A percentile compares a stretch with the other conserved stretches of the same genome.
These are phyloP conservation scores for Latrodectus hesperus DNA, from an alignment of 2,888 invertebrate genomes.

Conservation along the genomic window DNA sequence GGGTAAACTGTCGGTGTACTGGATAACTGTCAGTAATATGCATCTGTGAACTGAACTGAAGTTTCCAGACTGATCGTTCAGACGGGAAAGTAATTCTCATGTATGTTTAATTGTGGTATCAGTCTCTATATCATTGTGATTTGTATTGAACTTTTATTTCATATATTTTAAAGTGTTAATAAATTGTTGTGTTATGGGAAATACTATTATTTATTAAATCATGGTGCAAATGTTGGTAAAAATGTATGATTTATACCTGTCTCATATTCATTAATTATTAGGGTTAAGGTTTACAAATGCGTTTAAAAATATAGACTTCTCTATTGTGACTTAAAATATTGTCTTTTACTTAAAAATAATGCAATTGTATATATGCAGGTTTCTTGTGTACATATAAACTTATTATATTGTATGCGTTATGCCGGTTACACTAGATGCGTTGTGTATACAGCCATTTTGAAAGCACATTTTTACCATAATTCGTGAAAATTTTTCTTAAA, in stretches of 20 bases:
- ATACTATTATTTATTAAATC: not conserved
- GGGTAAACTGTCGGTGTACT: too few species aligned
- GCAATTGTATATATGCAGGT: not conserved
- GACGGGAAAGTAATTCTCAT: too few species aligned
- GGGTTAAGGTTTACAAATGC: slow-evolving; percentile 16
- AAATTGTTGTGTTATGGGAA: too few species aligned
- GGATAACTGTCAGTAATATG: too few species aligned
- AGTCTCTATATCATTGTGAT: too few species aligned
- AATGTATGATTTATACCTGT: slow-evolving; percentile 21
- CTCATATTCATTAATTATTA: slow-evolving; percentile 6
- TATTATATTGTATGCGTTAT: slow-evolving; percentile 12
- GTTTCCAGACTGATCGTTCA: too few species aligned
- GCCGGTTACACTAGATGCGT: slow-evolving; percentile 18
- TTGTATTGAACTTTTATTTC: too few species aligned
- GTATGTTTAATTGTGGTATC: too few species aligned
- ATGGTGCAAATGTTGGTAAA: slow-evolving; percentile 54
- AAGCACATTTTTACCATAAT: slow-evolving; percentile 17
- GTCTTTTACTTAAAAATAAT: not conserved
- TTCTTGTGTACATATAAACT: not conserved
- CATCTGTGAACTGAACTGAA: too few species aligned
- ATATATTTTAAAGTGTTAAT: too few species aligned
- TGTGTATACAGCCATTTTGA: slow-evolving; percentile 23
- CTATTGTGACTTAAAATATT: not conserved
- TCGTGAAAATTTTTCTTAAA: not conserved
- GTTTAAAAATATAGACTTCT: not conserved